Percentiles rank a stretch among this genome's conserved stretches.
Conservation (phyloP, 2,113 vertebrate genomes). For the Oreamnos americanus region DNA sequence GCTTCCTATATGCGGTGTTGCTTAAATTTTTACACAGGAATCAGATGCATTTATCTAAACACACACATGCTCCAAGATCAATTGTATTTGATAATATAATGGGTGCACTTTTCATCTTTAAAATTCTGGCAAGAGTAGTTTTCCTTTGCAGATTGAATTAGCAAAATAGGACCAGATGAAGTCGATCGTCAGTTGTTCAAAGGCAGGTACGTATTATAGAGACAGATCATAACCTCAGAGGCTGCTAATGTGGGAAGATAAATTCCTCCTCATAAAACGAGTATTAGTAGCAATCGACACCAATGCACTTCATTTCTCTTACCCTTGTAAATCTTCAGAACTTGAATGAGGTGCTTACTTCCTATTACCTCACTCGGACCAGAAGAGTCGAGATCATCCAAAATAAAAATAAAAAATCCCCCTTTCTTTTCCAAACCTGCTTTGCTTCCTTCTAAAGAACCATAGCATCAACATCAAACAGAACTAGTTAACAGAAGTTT, state of each 20-base stretch:
- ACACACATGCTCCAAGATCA: constrained; percentile 52
- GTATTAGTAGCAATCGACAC: constrained; percentile 69
- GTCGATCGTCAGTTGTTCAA: constrained; percentile 61
- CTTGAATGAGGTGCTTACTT: constrained; percentile 41
- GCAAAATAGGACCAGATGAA: constrained; percentile 75
- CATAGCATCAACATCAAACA: background rate
- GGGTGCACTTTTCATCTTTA: constrained; percentile 76
- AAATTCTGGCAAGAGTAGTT: constrained; percentile 73
- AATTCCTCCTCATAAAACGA: constrained; percentile 55
- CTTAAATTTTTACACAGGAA: background rate
- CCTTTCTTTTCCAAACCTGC: background rate
- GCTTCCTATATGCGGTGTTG: background rate
- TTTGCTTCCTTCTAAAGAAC: background rate
- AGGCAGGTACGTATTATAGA: constrained; percentile 68
- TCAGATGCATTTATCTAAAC: constrained; percentile 9
- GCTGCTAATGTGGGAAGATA: constrained; percentile 73
- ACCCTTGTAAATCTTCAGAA: constrained; percentile 68
- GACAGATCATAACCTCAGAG: constrained; percentile 71
- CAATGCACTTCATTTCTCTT: constrained; percentile 55
- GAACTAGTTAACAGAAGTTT: constrained; percentile 52
- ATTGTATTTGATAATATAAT: constrained; percentile 67
- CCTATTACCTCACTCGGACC: constrained; percentile 18
- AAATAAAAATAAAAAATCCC: background rate
- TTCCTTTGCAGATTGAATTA: constrained; percentile 74
- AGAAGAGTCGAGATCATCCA: constrained; percentile 32